Base-by-base conservation (phyloP, 2,888 invertebrate species). In the Theretra japonica region DNA sequence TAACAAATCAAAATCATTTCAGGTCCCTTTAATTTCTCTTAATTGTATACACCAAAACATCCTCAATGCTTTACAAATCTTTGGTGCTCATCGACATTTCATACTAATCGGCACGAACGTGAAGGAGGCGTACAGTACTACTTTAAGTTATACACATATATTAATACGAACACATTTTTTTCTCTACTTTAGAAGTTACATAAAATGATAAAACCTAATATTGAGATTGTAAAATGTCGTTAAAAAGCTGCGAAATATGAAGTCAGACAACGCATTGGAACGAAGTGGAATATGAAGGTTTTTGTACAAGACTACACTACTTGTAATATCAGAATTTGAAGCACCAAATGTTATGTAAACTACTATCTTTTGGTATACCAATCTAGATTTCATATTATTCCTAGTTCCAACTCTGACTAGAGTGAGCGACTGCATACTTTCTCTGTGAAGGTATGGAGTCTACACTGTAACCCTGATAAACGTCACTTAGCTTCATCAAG, bases 11-110 rank as follows among this genome's bases (percentile, higher is more conserved):
- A 92, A 90, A 90, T 91, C 86, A 91, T 91, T 90, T 94, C 94
- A 94, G 94, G 94, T 94, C 94, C 94, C 94, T 90, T 91, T 88
- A 92, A 92, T 93, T 94, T 93, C 87, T 89, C 92, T 93, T 93
- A 93, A 90, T 90, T 91, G 91, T 89, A 88, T 88, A 93, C 94
- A 93, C 94, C 94, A 94, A 94, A 91, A 90, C 86, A 86, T 89
- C 85, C 82, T 89, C 83, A 88, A 90, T 86, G 88, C 86, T 90
- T 91, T 89, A 91, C 90, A 93, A 92, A 94, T 94, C 94, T 94
- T 94, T 94, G 94, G 94, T 93, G 94, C 91, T 90, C 88, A 90
- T 93, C 90, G 90, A 93, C 90, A 90, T 91, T 90, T 89, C 90
- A 90, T 87, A 88, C 65, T 84, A 88, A 84, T 90, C 91, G 88